phyloP scores from a whole-genome alignment of 2,888 invertebrate species.

The Cistogaster globosa region DNA sequence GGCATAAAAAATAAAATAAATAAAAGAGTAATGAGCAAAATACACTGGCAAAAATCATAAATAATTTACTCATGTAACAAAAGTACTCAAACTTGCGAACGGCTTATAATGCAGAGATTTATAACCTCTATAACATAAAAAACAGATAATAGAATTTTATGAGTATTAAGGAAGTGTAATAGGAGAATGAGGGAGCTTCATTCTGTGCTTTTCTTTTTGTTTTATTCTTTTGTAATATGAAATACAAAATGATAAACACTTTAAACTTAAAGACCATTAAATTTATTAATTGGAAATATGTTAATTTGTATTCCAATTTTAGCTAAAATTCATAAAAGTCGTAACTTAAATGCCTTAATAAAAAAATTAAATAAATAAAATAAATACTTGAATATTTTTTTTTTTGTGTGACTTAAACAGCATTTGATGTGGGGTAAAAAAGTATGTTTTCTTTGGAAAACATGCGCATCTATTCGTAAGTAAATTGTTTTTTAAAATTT shows the following conservation, averaged over 20 bases:
- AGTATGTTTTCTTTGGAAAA: no score
- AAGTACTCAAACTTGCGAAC: slow-evolving; percentile 38
- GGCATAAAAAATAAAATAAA: not conserved
- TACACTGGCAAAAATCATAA: slow-evolving; percentile 63
- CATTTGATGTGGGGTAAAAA: no score
- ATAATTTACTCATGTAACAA: slow-evolving; percentile 45
- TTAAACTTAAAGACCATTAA: no score
- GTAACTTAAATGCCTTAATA: no score
- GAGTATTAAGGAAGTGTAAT: slow-evolving; percentile 60
- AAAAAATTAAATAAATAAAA: no score
- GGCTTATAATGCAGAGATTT: slow-evolving; percentile 67
- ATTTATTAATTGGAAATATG: no score
- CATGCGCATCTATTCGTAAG: no score
- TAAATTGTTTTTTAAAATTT: no score
- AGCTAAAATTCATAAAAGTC: no score
- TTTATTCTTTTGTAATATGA: slow-evolving; percentile 9
- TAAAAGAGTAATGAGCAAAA: slow-evolving; percentile 21
- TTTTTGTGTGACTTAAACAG: no score
- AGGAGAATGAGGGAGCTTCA: slow-evolving; percentile 18
- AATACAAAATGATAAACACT: not conserved
- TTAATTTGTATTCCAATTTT: no score
- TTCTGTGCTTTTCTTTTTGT: not conserved
- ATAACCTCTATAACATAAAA: slow-evolving; percentile 65
- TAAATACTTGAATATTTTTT: no score
- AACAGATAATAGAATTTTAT: slow-evolving; percentile 63